Conservation (phyloP, 2,797 vertebrate species). For the Urophycis tenuis region DNA sequence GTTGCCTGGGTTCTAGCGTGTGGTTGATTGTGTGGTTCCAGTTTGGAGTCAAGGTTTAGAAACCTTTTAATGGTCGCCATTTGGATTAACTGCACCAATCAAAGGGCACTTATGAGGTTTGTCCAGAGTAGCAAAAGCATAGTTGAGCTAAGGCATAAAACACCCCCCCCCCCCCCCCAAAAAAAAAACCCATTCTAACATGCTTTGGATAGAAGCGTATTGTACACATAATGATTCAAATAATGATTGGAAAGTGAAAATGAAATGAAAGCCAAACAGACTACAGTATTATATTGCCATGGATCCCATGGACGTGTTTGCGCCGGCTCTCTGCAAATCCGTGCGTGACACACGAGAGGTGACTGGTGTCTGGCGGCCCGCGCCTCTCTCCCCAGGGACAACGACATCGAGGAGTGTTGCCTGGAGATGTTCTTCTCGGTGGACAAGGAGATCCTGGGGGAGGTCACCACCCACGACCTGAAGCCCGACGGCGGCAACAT, state of each 20-base stretch:
- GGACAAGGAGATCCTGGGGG: constrained; percentile 97
- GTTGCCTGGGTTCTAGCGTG: constrained; percentile 47
- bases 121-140: not conserved
- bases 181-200: not conserved
- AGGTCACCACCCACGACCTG: constrained; percentile 95
- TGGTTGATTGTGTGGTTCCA: too few species aligned
- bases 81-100: not conserved
- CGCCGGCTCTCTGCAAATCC: too few species aligned
- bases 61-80: not conserved
- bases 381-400: constrained; percentile 78
- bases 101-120: not conserved
- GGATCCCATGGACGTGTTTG: too few species aligned
- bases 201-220: too few species aligned
- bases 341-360: not conserved
- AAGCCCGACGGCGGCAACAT: constrained; percentile 92
- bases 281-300: not conserved
- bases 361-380: not conserved
- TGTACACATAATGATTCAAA: too few species aligned
- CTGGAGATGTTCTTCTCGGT: constrained; percentile 99
- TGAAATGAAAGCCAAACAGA: too few species aligned
- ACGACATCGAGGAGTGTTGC: constrained; percentile 92
- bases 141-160: not conserved
- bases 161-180: not conserved
- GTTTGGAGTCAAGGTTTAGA: not conserved
- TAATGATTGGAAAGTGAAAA: too few species aligned